Conservation (phyloP, 2,113 vertebrate genomes). For the Nothobranchius furzeri region DNA sequence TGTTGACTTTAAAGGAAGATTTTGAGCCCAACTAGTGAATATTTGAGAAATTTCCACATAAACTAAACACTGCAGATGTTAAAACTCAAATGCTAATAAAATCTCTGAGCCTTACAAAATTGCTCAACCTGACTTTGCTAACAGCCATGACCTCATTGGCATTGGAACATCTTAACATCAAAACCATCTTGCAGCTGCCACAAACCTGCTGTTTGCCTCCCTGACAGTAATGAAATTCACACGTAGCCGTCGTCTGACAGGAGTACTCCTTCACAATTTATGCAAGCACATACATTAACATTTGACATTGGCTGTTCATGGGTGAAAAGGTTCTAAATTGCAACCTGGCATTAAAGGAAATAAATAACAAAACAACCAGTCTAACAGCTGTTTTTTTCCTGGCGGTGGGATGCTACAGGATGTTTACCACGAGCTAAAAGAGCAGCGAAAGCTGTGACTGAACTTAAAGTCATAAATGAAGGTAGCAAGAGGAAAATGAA, state of each 20-base stretch:
- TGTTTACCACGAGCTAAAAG: background rate
- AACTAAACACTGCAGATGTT: no score
- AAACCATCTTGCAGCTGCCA: slow-evolving; percentile 66
- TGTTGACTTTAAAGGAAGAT: no score
- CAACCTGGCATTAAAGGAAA: slow-evolving; percentile 36
- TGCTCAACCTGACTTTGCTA: background rate
- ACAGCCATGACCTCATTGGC: slow-evolving; percentile 34
- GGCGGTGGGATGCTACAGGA: background rate
- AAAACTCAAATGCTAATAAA: no score
- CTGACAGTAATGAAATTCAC: slow-evolving; percentile 65
- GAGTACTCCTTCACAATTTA: slow-evolving; percentile 33
- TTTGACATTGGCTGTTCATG: slow-evolving; percentile 47
- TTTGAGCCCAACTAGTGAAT: no score
- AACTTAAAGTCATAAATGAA: background rate
- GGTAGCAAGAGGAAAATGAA: background rate
- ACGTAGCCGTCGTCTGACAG: slow-evolving; percentile 29
- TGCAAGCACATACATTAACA: slow-evolving; percentile 59
- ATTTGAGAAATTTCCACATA: no score
- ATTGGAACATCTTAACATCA: slow-evolving; percentile 48
- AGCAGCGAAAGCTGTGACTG: background rate
- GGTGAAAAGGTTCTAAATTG: slow-evolving; percentile 66
- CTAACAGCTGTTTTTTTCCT: slow-evolving; percentile 4
- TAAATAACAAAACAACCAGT: slow-evolving; percentile 28
- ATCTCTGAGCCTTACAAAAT: no score
- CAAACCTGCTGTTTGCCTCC: slow-evolving; percentile 51